Percentiles rank a stretch among this genome's conserved stretches.
phyloP scores from a whole-genome alignment of 2,113 vertebrate genomes.

The Nothobranchius furzeri region DNA sequence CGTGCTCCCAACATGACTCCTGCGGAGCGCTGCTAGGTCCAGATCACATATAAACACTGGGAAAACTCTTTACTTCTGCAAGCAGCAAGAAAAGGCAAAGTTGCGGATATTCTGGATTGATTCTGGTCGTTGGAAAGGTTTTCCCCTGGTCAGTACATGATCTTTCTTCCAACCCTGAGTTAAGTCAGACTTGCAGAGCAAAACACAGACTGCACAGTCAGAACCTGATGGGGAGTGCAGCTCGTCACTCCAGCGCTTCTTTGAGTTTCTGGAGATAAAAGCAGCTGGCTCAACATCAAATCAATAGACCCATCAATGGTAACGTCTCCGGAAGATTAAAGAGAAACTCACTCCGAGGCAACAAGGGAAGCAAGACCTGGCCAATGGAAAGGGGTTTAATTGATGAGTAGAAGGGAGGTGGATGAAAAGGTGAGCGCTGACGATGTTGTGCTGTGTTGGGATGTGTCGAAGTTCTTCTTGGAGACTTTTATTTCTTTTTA shows the following conservation, averaged over 20 bases:
- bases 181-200: neutral
- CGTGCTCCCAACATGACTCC: constrained; percentile 47
- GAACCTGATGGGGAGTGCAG: constrained; percentile 34
- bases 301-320: constrained; percentile 80
- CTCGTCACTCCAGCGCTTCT: constrained; percentile 46
- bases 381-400: constrained; percentile 70
- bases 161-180: constrained; percentile 1
- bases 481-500: constrained; percentile 25
- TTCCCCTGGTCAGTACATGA: constrained; percentile 5
- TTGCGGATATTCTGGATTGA: neutral
- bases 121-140: neutral
- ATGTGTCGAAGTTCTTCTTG: constrained; percentile 14
- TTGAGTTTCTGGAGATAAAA: constrained; percentile 80
- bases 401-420: constrained; percentile 62
- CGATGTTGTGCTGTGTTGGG: constrained; percentile 44
- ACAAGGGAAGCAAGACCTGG: constrained; percentile 48
- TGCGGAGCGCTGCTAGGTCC: constrained; percentile 18
- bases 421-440: constrained; percentile 57
- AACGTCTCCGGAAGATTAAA: constrained; percentile 83
- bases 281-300: constrained; percentile 76
- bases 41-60: constrained; percentile 20
- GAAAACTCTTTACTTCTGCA: constrained; percentile 15
- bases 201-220: constrained; percentile 1
- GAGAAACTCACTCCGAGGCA: constrained; percentile 61
- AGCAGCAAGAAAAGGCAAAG: neutral